phyloP scores from a whole-genome alignment of 1,140 invertebrate species.

The Drosophila obscura region DNA sequence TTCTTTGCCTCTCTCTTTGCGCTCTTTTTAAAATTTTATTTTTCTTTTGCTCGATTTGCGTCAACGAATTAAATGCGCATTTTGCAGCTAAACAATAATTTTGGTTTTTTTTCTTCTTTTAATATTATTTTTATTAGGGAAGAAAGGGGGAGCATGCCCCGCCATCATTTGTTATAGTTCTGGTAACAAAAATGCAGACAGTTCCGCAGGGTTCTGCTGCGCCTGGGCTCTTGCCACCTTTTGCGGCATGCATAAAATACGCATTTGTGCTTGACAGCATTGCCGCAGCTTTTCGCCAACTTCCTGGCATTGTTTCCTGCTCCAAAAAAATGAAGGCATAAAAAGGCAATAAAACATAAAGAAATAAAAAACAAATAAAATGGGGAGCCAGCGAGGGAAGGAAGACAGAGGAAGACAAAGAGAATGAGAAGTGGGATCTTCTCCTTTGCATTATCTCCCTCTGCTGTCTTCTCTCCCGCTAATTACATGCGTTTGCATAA shows the following conservation, averaged over 20 bases:
- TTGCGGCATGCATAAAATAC: conserved; percentile 76
- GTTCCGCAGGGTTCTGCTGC: conserved; percentile 16
- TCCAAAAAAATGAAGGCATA: conserved; percentile 60
- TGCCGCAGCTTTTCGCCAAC: conserved; percentile 60
- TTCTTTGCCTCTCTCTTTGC: conserved; percentile 8
- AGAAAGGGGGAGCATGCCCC: conserved; percentile 3
- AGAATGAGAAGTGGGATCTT: conserved; percentile 14
- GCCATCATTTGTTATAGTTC: conserved; percentile 74
- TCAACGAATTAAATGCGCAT: conserved; percentile 77
- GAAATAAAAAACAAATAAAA: conserved; percentile 46
- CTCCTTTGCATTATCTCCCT: conserved; percentile 3
- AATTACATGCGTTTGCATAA: conserved; percentile 78
- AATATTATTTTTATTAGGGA: conserved; percentile 38
- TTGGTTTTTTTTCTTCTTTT: conserved; percentile 17
- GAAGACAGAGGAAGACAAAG: not conserved
- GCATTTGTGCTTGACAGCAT: conserved; percentile 64
- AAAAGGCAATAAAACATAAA: conserved; percentile 58
- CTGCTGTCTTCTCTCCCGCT: conserved; percentile 30
- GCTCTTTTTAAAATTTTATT: conserved; percentile 30
- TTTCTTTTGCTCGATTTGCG: conserved; percentile 66
- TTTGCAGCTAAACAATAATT: conserved; percentile 74
- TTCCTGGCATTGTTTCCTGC: conserved; percentile 56
- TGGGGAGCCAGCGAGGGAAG: not conserved
- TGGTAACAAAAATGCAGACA: conserved; percentile 38
- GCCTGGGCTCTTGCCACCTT: conserved; percentile 54